Conservation (phyloP, 2,797 vertebrate species). For the Siniperca undulata region DNA sequence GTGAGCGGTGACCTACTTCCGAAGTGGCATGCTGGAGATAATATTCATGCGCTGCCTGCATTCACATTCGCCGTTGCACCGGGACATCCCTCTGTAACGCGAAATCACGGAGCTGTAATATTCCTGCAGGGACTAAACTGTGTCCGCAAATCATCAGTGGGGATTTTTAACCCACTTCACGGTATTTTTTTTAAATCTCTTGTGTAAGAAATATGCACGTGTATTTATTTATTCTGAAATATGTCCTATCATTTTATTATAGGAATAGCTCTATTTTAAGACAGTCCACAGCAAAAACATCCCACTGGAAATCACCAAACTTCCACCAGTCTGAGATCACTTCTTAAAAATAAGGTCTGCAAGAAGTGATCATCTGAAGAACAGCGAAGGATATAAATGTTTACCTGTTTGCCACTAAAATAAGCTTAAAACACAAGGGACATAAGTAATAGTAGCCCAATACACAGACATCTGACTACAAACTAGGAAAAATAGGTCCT, state of each 20-base stretch:
- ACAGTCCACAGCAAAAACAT: neutral
- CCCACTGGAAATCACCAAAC: slow-evolving; percentile 17
- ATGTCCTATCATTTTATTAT: neutral
- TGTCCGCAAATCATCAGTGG: neutral
- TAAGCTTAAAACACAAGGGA: neutral
- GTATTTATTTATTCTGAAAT: neutral
- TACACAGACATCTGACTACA: neutral
- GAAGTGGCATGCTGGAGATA: slow-evolving; percentile 87
- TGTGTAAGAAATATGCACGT: neutral
- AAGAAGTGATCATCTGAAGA: neutral
- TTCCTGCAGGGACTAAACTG: slow-evolving; percentile 51
- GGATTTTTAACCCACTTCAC: neutral
- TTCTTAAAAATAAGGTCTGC: neutral
- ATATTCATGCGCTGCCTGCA: slow-evolving; percentile 87
- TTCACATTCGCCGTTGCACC: slow-evolving; percentile 80
- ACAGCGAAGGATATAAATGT: neutral
- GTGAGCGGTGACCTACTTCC: slow-evolving; percentile 90
- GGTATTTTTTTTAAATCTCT: neutral
- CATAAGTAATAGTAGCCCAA: neutral
- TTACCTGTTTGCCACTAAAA: neutral
- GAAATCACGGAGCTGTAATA: slow-evolving; percentile 37
- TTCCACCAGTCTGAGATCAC: neutral
- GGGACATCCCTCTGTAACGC: slow-evolving; percentile 79
- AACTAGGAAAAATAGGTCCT: slow-evolving; percentile 22
- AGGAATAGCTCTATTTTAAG: slow-evolving; percentile 35